A percentile compares a stretch with the other conserved stretches of the same genome.
phyloP scores from a whole-genome alignment of 2,113 vertebrate genomes.

The Rhinolophus ferrumequinum region DNA sequence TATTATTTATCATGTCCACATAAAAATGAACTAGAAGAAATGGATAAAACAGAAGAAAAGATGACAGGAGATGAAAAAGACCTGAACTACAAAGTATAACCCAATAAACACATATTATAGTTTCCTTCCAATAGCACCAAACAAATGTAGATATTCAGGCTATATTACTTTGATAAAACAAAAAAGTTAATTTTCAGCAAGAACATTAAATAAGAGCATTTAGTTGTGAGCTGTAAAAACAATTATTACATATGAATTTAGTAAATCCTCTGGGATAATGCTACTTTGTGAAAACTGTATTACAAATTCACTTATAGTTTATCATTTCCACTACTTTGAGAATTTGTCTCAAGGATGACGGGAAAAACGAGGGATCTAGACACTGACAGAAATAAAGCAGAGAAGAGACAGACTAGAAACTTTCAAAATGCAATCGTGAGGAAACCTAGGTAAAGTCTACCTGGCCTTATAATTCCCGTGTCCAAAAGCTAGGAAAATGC shows the following conservation, averaged over 20 bases:
- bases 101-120: neutral
- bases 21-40: conserved; percentile 22
- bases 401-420: neutral
- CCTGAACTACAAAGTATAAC: neutral
- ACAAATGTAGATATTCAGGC: neutral
- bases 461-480: neutral
- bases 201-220: conserved; percentile 5
- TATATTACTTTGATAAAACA: neutral
- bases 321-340: neutral
- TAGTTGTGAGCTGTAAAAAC: neutral
- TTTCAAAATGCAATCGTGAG: neutral
- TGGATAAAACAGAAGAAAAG: neutral
- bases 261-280: neutral
- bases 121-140: neutral
- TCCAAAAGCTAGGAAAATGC: neutral
- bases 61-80: neutral
- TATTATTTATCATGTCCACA: neutral
- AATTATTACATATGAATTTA: neutral
- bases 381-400: neutral
- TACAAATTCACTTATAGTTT: conserved; percentile 26
- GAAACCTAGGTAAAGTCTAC: neutral
- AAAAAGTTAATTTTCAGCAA: neutral
- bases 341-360: neutral
- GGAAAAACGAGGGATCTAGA: neutral
- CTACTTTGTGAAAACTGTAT: neutral